These are phyloP conservation scores for Agonum fuliginosum DNA, from an alignment of 2,888 invertebrate genomes.

Conservation along the genomic window DNA sequence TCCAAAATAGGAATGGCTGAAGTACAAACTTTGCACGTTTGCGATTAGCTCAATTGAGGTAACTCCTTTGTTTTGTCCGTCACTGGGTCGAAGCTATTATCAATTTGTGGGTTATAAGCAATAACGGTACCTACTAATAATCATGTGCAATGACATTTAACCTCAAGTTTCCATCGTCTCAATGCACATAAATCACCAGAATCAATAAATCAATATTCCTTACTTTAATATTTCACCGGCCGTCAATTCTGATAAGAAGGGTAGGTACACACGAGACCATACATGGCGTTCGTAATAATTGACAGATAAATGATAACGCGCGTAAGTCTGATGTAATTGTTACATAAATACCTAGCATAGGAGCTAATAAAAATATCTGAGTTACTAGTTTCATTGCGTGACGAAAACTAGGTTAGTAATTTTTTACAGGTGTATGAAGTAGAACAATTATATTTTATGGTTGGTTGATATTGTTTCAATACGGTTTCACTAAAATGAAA, in stretches of 20 bases:
- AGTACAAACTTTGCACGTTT: no score
- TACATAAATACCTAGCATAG: not conserved
- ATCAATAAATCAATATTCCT: slow-evolving; percentile 27
- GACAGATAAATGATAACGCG: not conserved
- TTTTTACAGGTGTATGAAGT: slow-evolving; percentile 34
- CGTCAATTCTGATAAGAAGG: not conserved
- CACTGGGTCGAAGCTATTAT: not conserved
- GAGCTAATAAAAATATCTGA: not conserved
- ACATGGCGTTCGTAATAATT: slow-evolving; percentile 8
- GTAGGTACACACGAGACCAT: not conserved
- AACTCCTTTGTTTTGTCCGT: not conserved
- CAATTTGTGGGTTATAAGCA: slow-evolving; percentile 17
- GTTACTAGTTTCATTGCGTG: slow-evolving; percentile 4
- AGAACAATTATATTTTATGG: slow-evolving; percentile 22
- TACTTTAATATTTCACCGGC: slow-evolving; percentile 21
- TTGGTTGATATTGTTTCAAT: not conserved
- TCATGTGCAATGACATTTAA: slow-evolving; percentile 17
- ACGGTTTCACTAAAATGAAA: not conserved
- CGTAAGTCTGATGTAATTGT: not conserved
- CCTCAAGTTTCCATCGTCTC: slow-evolving; percentile 2
- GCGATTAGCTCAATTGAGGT: no score
- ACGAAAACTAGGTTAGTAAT: slow-evolving; percentile 22
- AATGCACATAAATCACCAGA: slow-evolving; percentile 13
- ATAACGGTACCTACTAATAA: slow-evolving; percentile 27
- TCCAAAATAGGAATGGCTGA: no score